phyloP scores from a whole-genome alignment of 2,797 vertebrate genomes.

The Simalia tracyae region DNA sequence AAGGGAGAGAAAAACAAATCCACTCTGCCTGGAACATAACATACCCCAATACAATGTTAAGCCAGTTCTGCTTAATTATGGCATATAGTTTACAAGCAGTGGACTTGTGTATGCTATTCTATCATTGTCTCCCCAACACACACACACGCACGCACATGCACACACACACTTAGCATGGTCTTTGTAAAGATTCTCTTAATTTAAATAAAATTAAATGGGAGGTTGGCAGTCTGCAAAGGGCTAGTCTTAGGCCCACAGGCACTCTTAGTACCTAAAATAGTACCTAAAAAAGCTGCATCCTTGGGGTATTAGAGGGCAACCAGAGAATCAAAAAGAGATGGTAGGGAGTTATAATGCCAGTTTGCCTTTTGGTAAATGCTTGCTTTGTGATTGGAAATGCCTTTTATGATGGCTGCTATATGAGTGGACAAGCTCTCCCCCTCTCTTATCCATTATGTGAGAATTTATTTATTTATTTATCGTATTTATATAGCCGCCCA shows the following conservation, averaged over 20 bases:
- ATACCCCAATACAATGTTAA: neutral
- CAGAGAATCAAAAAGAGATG: neutral
- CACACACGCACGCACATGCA: too few species aligned
- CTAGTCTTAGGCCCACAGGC: neutral
- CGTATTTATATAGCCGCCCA: too few species aligned
- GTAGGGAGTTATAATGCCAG: neutral
- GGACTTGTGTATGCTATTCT: neutral
- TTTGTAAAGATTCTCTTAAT: neutral
- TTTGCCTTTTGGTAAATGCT: neutral
- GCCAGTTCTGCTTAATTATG: neutral
- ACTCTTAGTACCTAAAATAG: neutral
- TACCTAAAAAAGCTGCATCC: neutral
- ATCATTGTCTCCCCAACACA: too few species aligned
- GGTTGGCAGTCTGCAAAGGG: neutral
- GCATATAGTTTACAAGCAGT: neutral
- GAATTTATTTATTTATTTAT: too few species aligned
- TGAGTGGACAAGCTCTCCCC: too few species aligned
- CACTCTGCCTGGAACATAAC: neutral
- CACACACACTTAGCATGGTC: neutral
- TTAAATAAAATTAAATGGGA: neutral
- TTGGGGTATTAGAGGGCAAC: neutral
- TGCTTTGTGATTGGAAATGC: neutral
- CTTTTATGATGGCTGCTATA: neutral
- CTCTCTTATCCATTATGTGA: too few species aligned
- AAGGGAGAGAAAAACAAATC: neutral